Conservation (phyloP, 1,140 invertebrate species). For the Teleogryllus occipitalis region DNA sequence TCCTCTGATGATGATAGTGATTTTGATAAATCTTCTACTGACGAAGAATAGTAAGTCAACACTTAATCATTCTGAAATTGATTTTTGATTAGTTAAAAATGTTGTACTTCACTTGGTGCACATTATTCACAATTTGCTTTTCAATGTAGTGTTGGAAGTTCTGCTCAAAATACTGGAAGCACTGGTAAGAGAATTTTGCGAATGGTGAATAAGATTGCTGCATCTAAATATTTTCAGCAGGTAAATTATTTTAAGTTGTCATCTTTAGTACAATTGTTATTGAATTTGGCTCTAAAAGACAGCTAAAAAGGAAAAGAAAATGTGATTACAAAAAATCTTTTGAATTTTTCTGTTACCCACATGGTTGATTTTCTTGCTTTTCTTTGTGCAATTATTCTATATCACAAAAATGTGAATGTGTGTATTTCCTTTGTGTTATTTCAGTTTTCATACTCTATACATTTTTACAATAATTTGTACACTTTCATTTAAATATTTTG, state of each 20-base stretch:
- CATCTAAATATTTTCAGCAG: conserved; percentile 84
- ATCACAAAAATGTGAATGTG: too few species aligned
- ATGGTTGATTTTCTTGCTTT: too few species aligned
- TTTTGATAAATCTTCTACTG: conserved; percentile 20
- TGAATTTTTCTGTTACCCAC: too few species aligned
- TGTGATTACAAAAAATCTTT: too few species aligned
- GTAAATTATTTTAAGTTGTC: conserved; percentile 32
- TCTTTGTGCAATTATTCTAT: too few species aligned
- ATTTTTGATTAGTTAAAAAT: neutral
- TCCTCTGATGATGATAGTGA: conserved; percentile 78
- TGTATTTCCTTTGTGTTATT: too few species aligned
- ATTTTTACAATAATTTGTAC: too few species aligned
- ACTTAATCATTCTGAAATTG: too few species aligned
- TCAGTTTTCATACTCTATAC: too few species aligned
- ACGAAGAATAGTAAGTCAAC: conserved; percentile 13
- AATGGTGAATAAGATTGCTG: conserved; percentile 83
- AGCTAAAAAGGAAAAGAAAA: too few species aligned
- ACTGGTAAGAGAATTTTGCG: conserved; percentile 59
- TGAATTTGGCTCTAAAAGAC: too few species aligned
- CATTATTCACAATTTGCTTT: neutral
- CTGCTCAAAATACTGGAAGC: neutral
- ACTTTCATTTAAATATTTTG: too few species aligned
- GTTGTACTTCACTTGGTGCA: neutral
- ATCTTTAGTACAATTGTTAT: neutral
- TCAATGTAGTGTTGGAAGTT: neutral